Evolutionary conservation across 2,888 invertebrate species (phyloP).

Genomic region (Euzetes globulus): DNA sequence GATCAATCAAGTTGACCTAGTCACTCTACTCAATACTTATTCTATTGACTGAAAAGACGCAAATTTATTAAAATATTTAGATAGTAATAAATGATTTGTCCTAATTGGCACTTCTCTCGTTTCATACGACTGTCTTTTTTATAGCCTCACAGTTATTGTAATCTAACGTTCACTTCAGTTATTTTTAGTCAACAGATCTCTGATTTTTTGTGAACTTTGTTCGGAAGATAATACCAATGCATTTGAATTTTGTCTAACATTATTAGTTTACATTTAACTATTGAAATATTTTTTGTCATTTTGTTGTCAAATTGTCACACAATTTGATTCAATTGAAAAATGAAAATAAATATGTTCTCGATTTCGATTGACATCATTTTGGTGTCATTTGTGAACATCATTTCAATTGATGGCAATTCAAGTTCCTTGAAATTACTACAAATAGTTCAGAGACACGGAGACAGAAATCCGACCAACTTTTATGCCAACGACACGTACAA

Average conservation of each 20-base stretch:
- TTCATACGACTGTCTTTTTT: no score
- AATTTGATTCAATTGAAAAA: background rate
- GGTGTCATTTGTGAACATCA: background rate
- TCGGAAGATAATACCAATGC: background rate
- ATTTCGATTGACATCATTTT: background rate
- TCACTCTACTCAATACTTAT: no score
- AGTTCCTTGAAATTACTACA: conserved; percentile 2
- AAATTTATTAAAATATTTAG: no score
- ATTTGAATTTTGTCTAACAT: background rate
- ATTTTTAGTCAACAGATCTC: background rate
- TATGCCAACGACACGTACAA: conserved; percentile 27
- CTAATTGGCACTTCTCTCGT: no score
- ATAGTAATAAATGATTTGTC: no score
- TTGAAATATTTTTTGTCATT: background rate
- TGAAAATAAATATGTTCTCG: background rate
- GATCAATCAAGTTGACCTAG: no score
- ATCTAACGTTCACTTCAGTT: background rate
- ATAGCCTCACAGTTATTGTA: background rate
- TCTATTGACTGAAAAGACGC: no score
- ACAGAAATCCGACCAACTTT: conserved; percentile 20
- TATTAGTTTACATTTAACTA: background rate
- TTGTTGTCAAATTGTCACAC: background rate
- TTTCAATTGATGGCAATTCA: background rate
- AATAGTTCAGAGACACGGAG: conserved; percentile 19
- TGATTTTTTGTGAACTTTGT: background rate